A percentile compares a stretch with the other conserved stretches of the same genome.
phyloP scores from a whole-genome alignment of 2,113 vertebrate species.

The Elgaria multicarinata region DNA sequence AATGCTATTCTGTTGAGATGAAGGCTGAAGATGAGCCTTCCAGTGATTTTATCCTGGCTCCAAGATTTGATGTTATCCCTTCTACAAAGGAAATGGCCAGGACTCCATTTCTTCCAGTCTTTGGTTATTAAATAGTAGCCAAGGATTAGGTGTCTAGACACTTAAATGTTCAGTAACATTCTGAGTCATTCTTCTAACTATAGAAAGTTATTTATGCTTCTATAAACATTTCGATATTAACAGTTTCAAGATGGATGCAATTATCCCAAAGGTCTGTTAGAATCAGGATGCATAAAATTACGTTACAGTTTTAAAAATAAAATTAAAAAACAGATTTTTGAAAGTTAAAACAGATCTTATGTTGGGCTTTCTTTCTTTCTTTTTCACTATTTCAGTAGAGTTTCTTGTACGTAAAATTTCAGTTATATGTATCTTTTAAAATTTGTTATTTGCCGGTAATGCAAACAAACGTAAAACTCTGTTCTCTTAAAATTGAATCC shows the following conservation, averaged over 20 bases:
- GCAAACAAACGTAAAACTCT: neutral
- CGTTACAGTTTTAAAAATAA: neutral
- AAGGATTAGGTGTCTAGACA: slow-evolving; percentile 32
- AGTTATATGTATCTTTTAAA: neutral
- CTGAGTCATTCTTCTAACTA: slow-evolving; percentile 32
- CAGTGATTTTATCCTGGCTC: neutral
- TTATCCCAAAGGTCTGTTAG: neutral
- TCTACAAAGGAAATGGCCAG: neutral
- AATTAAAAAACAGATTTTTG: neutral
- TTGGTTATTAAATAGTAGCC: slow-evolving; percentile 6
- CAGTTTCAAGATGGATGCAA: slow-evolving; percentile 3
- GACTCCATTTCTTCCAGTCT: neutral
- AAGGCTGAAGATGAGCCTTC: neutral
- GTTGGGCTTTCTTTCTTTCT: neutral
- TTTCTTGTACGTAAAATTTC: neutral
- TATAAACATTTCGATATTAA: slow-evolving; percentile 16
- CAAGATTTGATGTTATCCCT: neutral
- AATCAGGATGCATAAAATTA: neutral
- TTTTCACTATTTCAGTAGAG: neutral
- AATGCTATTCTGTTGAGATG: neutral
- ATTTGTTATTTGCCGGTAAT: neutral
- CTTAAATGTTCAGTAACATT: slow-evolving; percentile 19
- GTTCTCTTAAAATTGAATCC: neutral
- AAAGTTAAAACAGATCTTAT: neutral
- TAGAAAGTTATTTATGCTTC: slow-evolving; percentile 22